Evolutionary conservation across 2,113 vertebrate genomes (phyloP).

Genomic region (Petromus typicus): DNA sequence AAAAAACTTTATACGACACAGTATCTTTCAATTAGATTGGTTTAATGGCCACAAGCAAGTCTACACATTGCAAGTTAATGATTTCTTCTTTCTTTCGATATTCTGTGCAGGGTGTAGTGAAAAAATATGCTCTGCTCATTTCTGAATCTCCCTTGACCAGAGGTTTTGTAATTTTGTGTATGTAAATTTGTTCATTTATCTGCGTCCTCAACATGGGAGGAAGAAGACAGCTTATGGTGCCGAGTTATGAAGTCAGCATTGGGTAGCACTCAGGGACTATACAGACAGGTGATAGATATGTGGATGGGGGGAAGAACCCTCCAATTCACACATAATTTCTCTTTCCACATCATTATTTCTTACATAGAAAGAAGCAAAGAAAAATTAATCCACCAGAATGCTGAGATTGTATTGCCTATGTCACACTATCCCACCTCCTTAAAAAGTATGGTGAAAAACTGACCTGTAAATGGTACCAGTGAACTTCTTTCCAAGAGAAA

Average conservation of each 20-base stretch:
- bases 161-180: neutral
- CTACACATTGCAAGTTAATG: neutral
- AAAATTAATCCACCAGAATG: neutral
- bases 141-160: neutral
- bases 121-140: neutral
- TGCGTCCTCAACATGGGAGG: neutral
- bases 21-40: neutral
- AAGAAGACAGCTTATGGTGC: neutral
- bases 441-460: neutral
- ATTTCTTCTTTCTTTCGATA: neutral
- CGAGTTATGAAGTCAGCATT: neutral
- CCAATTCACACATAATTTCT: rapidly evolving
- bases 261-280: neutral
- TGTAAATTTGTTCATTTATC: neutral
- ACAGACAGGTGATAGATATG: neutral
- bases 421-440: neutral
- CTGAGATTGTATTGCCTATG: neutral
- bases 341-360: neutral
- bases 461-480: neutral
- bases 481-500: neutral
- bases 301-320: neutral
- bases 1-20: too few relatives aligned
- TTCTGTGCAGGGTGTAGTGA: neutral
- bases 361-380: neutral
- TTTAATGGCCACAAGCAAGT: neutral